Evolutionary conservation across 2,113 vertebrate species (phyloP).

Genomic region (Sardina pilchardus): DNA sequence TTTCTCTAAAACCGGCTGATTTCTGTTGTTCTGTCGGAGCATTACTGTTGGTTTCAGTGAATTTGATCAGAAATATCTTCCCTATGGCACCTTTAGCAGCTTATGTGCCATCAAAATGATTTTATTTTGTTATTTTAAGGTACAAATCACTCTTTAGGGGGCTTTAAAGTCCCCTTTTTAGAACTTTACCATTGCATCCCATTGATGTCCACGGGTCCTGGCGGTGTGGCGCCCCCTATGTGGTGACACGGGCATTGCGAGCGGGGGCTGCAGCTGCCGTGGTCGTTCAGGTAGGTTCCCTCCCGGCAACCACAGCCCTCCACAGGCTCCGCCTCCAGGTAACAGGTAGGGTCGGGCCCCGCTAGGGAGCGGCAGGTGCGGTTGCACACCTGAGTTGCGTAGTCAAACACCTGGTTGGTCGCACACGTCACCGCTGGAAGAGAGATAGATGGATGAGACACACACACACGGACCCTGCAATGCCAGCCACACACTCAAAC

Average conservation of each 20-base stretch:
- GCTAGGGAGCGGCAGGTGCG: neutral
- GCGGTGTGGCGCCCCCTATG: neutral
- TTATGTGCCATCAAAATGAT: too few relatives aligned
- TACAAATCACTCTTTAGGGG: too few relatives aligned
- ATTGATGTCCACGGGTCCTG: neutral
- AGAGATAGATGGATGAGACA: neutral
- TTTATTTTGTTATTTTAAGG: too few relatives aligned
- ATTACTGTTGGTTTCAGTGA: too few relatives aligned
- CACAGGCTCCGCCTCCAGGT: neutral
- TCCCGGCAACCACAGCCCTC: neutral
- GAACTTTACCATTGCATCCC: neutral
- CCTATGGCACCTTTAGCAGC: too few relatives aligned
- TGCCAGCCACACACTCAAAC: neutral
- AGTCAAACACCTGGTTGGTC: constrained; percentile 61
- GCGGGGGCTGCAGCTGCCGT: neutral
- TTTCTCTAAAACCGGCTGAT: too few relatives aligned
- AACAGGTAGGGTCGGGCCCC: neutral
- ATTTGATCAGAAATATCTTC: too few relatives aligned
- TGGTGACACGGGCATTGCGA: neutral
- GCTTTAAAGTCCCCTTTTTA: constrained; percentile 53
- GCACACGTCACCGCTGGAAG: constrained; percentile 57
- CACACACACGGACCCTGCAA: neutral
- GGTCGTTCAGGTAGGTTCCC: neutral
- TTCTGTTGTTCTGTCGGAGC: too few relatives aligned
- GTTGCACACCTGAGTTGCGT: neutral